These are phyloP conservation scores for Cerastis rubricosa DNA, from an alignment of 2,888 invertebrate species.

Conservation along the genomic window DNA sequence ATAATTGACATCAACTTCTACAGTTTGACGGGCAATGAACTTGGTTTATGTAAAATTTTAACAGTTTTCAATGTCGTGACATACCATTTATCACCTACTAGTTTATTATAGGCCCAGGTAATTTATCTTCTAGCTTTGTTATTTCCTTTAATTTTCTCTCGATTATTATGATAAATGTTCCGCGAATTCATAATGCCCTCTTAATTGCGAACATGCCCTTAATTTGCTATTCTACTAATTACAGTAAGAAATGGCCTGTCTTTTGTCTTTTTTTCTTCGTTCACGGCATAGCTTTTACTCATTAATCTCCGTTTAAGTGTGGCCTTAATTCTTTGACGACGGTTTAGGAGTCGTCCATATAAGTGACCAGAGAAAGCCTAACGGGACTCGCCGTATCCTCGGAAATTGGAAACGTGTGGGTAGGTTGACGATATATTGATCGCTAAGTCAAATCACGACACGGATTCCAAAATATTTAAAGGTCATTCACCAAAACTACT, in stretches of 20 bases:
- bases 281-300: constrained; percentile 44
- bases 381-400: constrained; percentile 60
- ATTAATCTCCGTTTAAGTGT: constrained; percentile 57
- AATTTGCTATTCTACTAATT: constrained; percentile 42
- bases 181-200: constrained; percentile 15
- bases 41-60: not conserved
- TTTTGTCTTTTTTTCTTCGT: constrained; percentile 24
- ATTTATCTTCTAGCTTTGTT: not conserved
- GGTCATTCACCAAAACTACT: not conserved
- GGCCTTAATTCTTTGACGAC: constrained; percentile 61
- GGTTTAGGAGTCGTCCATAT: constrained; percentile 56
- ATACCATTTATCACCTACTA: constrained; percentile 23
- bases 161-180: constrained; percentile 13
- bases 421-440: constrained; percentile 16
- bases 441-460: constrained; percentile 11
- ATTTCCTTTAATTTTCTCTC: not conserved
- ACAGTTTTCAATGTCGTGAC: constrained; percentile 24
- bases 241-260: not conserved
- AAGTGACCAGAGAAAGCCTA: constrained; percentile 62
- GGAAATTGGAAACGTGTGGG: constrained; percentile 32
- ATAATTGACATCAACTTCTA: not conserved
- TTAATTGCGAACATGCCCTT: constrained; percentile 30
- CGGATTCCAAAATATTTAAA: constrained; percentile 8
- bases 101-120: not conserved
- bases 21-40: constrained; percentile 7